Conservation (phyloP, 2,888 invertebrate species). For the Callimorpha dominula region DNA sequence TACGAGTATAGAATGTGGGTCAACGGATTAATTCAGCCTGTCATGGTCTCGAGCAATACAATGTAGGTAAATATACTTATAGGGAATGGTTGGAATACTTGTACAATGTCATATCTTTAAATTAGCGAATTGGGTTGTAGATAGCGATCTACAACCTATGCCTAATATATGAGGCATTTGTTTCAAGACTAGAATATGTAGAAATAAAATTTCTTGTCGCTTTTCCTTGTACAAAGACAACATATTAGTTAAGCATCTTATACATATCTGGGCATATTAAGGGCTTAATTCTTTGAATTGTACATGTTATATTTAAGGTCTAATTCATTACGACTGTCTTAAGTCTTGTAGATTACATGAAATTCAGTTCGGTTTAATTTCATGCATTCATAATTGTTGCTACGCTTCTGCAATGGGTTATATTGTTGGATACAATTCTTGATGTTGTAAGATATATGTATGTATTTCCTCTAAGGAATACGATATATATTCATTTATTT, state of each 20-base stretch:
- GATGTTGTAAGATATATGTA: background rate
- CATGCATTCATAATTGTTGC: background rate
- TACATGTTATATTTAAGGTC: no score
- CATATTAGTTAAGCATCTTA: background rate
- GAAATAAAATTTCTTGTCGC: background rate
- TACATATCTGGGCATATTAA: no score
- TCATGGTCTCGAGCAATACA: background rate
- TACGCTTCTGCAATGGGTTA: background rate
- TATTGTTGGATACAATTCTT: background rate
- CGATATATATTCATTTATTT: background rate
- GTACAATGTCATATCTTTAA: background rate
- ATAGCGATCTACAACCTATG: background rate
- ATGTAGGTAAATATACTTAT: background rate
- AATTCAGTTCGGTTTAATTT: background rate
- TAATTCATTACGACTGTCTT: background rate
- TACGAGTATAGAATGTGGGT: background rate
- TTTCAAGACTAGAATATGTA: background rate
- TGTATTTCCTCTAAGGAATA: background rate
- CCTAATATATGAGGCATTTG: background rate
- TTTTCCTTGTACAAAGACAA: background rate
- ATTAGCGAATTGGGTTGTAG: no score
- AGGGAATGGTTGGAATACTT: background rate
- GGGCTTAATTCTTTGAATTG: no score
- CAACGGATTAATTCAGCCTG: background rate
- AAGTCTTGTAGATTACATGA: background rate